phyloP scores from a whole-genome alignment of 1,140 invertebrate genomes.

The Drosophila ambigua region DNA sequence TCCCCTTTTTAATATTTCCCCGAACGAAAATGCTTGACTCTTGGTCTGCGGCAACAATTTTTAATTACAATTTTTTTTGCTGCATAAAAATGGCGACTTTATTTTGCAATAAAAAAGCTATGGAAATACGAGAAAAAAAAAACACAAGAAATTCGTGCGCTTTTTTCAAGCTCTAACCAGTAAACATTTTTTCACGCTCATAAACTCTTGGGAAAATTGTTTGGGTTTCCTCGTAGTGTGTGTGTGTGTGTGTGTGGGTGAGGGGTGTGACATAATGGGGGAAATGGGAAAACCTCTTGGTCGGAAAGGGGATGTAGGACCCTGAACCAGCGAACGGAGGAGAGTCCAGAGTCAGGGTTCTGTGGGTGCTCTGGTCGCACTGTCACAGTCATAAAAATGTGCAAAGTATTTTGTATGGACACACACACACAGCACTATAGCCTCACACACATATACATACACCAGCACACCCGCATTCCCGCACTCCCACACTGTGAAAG shows the following conservation, averaged over 20 bases:
- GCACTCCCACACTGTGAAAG: slow-evolving; percentile 22
- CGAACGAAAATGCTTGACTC: slow-evolving; percentile 6
- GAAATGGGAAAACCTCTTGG: slow-evolving; percentile 15
- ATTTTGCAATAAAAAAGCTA: slow-evolving; percentile 18
- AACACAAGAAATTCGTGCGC: slow-evolving; percentile 40
- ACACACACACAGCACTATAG: not conserved
- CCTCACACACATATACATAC: not conserved
- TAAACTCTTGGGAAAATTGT: slow-evolving; percentile 66
- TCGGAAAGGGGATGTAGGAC: not conserved
- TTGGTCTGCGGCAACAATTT: slow-evolving; percentile 17
- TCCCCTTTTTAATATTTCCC: not conserved
- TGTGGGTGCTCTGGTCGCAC: slow-evolving; percentile 19
- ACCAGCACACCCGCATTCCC: slow-evolving; percentile 13
- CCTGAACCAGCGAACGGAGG: slow-evolving; percentile 1
- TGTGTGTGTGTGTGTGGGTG: slow-evolving; percentile 7
- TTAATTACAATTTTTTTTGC: slow-evolving; percentile 28
- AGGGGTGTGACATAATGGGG: slow-evolving; percentile 37
- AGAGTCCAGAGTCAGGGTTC: slow-evolving; percentile 15
- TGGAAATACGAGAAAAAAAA: slow-evolving; percentile 1
- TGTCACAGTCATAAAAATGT: slow-evolving; percentile 67
- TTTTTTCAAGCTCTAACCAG: slow-evolving; percentile 43
- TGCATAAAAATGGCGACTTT: slow-evolving; percentile 35
- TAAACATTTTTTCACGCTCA: slow-evolving; percentile 64
- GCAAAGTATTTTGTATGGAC: slow-evolving; percentile 61
- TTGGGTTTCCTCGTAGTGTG: slow-evolving; percentile 19